These are phyloP conservation scores for Conus ventricosus DNA, from an alignment of 1,140 invertebrate species.

Conservation along the genomic window DNA sequence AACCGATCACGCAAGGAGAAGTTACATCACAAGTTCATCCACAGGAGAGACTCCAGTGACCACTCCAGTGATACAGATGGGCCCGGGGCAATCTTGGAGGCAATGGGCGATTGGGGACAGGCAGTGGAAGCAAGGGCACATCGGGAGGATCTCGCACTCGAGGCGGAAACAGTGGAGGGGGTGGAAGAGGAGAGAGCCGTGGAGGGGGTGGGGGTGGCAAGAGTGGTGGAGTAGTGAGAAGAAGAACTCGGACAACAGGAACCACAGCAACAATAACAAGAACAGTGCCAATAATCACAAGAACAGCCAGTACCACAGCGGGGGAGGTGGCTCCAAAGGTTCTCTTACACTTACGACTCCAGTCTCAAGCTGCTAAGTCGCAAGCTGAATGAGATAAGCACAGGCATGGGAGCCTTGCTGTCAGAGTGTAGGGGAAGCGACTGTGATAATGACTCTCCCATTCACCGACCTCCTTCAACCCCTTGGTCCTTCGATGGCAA, in stretches of 20 bases:
- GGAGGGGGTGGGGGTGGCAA: conserved; percentile 39
- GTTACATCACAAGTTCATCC: conserved; percentile 76
- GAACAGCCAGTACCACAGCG: conserved; percentile 25
- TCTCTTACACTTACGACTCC: conserved; percentile 21
- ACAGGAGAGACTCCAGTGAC: conserved; percentile 72
- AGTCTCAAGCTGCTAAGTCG: conserved; percentile 25
- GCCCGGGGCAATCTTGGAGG: conserved; percentile 55
- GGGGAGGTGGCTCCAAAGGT: conserved; percentile 12
- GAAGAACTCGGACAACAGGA: conserved; percentile 44
- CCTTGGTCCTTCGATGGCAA: background rate
- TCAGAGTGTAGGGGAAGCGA: conserved; percentile 15
- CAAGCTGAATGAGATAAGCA: conserved; percentile 30
- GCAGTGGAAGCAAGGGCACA: conserved; percentile 43
- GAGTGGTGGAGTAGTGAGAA: conserved; percentile 38
- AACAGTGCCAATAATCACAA: conserved; percentile 35
- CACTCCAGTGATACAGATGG: conserved; percentile 74
- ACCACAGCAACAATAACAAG: conserved; percentile 30
- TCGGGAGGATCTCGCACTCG: conserved; percentile 13
- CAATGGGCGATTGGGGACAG: conserved; percentile 41
- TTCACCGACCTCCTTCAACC: conserved; percentile 22
- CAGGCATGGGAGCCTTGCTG: conserved; percentile 17
- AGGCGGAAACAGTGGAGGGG: conserved; percentile 31
- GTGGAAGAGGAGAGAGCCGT: conserved; percentile 30
- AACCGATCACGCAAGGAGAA: conserved; percentile 87
- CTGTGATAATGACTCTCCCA: conserved; percentile 26